Base-by-base conservation (phyloP, 2,113 vertebrate genomes). In the Anhinga anhinga region DNA sequence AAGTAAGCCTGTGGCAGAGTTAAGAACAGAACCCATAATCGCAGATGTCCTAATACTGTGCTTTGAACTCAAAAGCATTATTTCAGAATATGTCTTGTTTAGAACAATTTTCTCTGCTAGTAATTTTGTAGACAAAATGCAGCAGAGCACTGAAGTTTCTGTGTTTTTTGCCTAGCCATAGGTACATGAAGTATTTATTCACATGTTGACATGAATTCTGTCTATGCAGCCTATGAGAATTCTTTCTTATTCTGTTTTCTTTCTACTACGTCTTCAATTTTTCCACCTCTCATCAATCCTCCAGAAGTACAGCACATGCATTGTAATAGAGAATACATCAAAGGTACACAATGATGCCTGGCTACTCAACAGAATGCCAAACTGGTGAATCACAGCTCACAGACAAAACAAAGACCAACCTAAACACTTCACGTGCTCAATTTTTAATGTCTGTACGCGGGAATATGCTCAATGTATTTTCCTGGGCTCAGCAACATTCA, bases 311-410 rank as follows among this genome's bases (percentile, higher is more conserved):
- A 96, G 74, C 66, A 78, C 82, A 87, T 94, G 93, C 91, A 96
- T 97, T 96, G 96, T 96, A 97, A 97, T 95, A 82, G 87, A 82
- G 95, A 97, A 93, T 95, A 93, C 71, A 94, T 95, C 91, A 91
- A 95, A 95, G 84, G 86, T 79, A 63, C 62, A 94, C 84, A 96
- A 79, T 70, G 89, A 90, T 95, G 94, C 82, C 86, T 91, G 81
- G 96, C 83, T 91, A 92, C 94, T 95, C 87, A 91, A 93, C 94
- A 95, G 94, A 95, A 95, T 95, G 91, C 97, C 91, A 94, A 15
- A 76, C 61, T 50, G 45, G 91, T 96, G 93, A 94, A 94, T 96
- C 82, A 88, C 62, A 59, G 93, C 91, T 88, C 78, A 42, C 50
- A 95, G 82, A 63, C 74, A 53, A 89, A 96, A 93, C 93, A 95